phyloP scores from a whole-genome alignment of 2,888 invertebrate species.

The Cantharis nigra region DNA sequence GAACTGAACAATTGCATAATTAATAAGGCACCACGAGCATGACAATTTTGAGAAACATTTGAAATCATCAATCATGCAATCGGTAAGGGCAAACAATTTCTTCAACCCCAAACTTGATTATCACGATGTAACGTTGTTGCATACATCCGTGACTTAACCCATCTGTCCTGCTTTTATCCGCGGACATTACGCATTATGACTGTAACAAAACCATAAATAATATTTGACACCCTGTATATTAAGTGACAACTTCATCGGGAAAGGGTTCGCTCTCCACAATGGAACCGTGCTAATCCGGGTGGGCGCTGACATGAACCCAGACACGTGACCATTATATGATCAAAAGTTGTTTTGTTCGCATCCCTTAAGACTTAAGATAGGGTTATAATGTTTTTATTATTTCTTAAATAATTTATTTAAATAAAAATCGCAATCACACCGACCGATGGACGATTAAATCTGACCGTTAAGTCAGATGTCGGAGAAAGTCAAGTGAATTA shows the following conservation, averaged over 20 bases:
- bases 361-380: not conserved
- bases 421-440: not conserved
- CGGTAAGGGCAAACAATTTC: constrained; percentile 6
- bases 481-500: constrained; percentile 43
- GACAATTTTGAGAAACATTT: not conserved
- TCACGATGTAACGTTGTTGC: constrained; percentile 15
- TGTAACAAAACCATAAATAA: constrained; percentile 36
- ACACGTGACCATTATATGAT: constrained; percentile 48
- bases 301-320: constrained; percentile 43
- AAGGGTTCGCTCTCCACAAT: constrained; percentile 46
- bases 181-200: constrained; percentile 27
- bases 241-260: constrained; percentile 49
- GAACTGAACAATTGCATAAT: constrained; percentile 6
- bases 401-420: not conserved
- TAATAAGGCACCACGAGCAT: not conserved
- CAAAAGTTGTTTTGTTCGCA: constrained; percentile 30
- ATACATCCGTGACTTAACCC: constrained; percentile 30
- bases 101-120: constrained; percentile 16
- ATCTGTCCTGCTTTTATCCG: constrained; percentile 29
- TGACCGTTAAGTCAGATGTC: constrained; percentile 39
- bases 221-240: constrained; percentile 33
- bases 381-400: not conserved
- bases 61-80: constrained; percentile 18
- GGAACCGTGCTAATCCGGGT: constrained; percentile 44
- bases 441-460: constrained; percentile 15